phyloP scores from a whole-genome alignment of 2,888 invertebrate species.

The Pharmacophagus antenor region DNA sequence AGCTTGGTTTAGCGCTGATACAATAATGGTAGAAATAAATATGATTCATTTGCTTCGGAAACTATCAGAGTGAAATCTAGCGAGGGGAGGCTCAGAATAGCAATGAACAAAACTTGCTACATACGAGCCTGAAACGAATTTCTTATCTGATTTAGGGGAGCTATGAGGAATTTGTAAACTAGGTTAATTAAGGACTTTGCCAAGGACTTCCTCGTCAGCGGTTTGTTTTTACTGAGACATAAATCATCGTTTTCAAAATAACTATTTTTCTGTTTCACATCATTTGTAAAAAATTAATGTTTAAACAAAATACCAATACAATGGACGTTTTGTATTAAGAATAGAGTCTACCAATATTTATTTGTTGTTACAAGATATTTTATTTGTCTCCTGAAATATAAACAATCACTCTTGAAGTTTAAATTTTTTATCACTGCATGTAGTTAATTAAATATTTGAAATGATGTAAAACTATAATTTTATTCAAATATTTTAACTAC shows the following conservation, averaged over 20 bases:
- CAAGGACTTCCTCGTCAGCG: slow-evolving; percentile 15
- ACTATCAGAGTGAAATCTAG: slow-evolving; percentile 30
- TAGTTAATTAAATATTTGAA: no score
- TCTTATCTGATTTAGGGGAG: slow-evolving; percentile 70
- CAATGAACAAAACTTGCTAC: slow-evolving; percentile 25
- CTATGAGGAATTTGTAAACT: slow-evolving; percentile 60
- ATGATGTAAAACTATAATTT: no score
- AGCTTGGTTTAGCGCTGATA: slow-evolving; percentile 23
- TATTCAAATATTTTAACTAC: no score
- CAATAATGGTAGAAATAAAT: slow-evolving; percentile 28
- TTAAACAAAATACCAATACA: no score
- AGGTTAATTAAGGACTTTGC: slow-evolving; percentile 66
- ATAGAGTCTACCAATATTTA: no score
- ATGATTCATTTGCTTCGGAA: slow-evolving; percentile 33
- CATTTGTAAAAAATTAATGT: no score
- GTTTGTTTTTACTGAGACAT: slow-evolving; percentile 9
- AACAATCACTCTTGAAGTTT: no score
- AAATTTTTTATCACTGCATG: no score
- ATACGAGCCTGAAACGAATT: slow-evolving; percentile 47
- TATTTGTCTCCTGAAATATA: no score
- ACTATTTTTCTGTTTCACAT: background rate
- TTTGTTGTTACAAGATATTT: no score
- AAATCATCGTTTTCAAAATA: slow-evolving; percentile 17
- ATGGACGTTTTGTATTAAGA: no score
- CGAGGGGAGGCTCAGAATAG: slow-evolving; percentile 26